A percentile compares a stretch with the other conserved stretches of the same genome.
phyloP scores from a whole-genome alignment of 2,797 vertebrate genomes.

The Adelosebastes latens region DNA sequence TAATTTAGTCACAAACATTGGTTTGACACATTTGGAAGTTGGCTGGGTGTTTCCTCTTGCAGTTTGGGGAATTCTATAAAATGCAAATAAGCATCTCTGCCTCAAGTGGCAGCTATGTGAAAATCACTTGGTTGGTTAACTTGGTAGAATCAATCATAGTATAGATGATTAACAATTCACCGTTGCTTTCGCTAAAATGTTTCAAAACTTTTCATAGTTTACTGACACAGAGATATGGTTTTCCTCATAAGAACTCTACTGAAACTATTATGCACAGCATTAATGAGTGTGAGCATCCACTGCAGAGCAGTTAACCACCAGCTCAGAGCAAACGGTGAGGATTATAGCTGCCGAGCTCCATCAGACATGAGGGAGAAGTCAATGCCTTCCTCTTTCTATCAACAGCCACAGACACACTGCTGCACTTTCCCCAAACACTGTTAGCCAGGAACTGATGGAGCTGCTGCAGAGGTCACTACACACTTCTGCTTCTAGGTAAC shows the following conservation, averaged over 20 bases:
- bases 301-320: conserved; percentile 23
- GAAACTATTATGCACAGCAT: conserved; percentile 3
- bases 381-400: conserved; percentile 5
- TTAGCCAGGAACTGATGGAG: conserved; percentile 2
- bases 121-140: background rate
- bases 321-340: conserved; percentile 28
- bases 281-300: conserved; percentile 1
- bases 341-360: background rate
- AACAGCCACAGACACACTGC: background rate
- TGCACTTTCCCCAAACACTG: background rate
- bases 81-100: background rate
- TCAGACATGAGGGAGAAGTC: conserved; percentile 7
- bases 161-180: background rate
- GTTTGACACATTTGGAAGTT: conserved; percentile 52
- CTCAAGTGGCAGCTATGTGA: conserved; percentile 21
- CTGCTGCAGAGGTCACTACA: background rate
- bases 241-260: background rate
- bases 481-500: background rate
- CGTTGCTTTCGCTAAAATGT: background rate
- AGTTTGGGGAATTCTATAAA: background rate
- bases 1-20: conserved; percentile 29
- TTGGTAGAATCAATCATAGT: background rate
- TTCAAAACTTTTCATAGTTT: background rate
- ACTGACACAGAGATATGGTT: background rate
- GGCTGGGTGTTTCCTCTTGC: conserved; percentile 10